These are phyloP conservation scores for Phaenicophaeus curvirostris DNA, from an alignment of 2,797 vertebrate species.

Conservation along the genomic window DNA sequence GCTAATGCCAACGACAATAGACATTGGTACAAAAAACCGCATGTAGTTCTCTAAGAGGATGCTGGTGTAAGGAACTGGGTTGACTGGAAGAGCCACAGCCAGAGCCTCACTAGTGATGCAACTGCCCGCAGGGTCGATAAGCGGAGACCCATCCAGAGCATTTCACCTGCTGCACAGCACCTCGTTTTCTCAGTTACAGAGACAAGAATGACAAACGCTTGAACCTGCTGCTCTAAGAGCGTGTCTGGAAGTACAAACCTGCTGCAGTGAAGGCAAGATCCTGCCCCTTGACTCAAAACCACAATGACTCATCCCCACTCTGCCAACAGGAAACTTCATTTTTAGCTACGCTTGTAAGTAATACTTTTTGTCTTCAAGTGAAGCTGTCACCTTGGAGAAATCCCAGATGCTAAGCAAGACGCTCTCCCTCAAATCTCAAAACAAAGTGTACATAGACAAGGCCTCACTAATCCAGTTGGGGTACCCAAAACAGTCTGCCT, in stretches of 20 bases:
- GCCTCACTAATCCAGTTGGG: not conserved
- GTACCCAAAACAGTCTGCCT: not conserved
- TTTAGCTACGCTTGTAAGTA: conserved; percentile 11
- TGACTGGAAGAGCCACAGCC: fast-evolving
- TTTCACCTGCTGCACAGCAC: not conserved
- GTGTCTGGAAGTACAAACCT: not conserved
- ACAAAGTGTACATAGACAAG: fast-evolving
- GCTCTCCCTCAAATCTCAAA: not conserved
- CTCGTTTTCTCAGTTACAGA: not conserved
- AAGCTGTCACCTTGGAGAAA: conserved; percentile 34
- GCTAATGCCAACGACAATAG: not conserved
- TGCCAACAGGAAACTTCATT: conserved; percentile 45
- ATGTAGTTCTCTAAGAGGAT: not conserved
- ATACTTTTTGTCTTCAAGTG: not conserved
- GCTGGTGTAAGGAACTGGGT: not conserved
- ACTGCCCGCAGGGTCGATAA: fast-evolving
- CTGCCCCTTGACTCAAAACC: conserved; percentile 35
- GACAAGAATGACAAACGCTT: not conserved
- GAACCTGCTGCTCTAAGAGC: not conserved
- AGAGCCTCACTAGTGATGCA: not conserved
- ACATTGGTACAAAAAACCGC: not conserved
- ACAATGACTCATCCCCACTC: conserved; percentile 51
- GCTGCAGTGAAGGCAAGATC: not conserved
- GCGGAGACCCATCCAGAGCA: not conserved
- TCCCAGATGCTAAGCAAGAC: not conserved